Base-by-base conservation (phyloP, 2,797 vertebrate species). In the Botia almorhae region DNA sequence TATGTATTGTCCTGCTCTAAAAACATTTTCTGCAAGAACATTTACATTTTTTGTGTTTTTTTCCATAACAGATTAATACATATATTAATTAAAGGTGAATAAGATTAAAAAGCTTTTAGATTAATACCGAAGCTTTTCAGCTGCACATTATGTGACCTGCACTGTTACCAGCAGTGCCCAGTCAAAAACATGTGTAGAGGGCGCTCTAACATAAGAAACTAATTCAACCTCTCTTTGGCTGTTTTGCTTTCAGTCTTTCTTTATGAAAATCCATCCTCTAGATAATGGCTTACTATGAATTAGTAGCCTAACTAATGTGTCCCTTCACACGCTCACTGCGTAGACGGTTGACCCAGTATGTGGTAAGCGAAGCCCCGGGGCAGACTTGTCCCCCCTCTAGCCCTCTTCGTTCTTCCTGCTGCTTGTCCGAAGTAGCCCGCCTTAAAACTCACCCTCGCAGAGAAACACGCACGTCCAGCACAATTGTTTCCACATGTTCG, bases 401-500 rank as follows among this genome's bases (percentile, higher is more conserved):
- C 73, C 55, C 69, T 51, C 75, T 74, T 53, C 68, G 73, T 65
- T 74, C 69, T 77, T 58, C 69, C 63, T 36, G 76, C 55, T 74
- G 72, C 76, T 33, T 71, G 78, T 72, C 61, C 76, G 64, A 76
- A 63, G 50, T 61, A 21, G 80, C 85, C 87, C 72, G 78, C 43
- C 85, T 85, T 84, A 86, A 79, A 76, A 69, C 82, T 87, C 80
- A 78, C 67, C 67, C 84, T 76, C 53, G 13, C 19, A 79, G 77
- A 80, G 83, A 76, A 83, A 84, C 87, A 80, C 81, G 87, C 56
- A 82, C 89, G 93, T 89, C 88, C 87, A 87, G 82, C 78, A 88
- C 95, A 96, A 98, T 98, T 94, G 93, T 95, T 98, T 97, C 97
- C 97, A 98, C 95, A 97, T 98, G 98, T 96, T 94, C 86, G 91